Evolutionary conservation across 2,888 invertebrate species (phyloP), one percentile per base, ranked within the genome.

Genomic region (Helicoverpa assulta): DNA sequence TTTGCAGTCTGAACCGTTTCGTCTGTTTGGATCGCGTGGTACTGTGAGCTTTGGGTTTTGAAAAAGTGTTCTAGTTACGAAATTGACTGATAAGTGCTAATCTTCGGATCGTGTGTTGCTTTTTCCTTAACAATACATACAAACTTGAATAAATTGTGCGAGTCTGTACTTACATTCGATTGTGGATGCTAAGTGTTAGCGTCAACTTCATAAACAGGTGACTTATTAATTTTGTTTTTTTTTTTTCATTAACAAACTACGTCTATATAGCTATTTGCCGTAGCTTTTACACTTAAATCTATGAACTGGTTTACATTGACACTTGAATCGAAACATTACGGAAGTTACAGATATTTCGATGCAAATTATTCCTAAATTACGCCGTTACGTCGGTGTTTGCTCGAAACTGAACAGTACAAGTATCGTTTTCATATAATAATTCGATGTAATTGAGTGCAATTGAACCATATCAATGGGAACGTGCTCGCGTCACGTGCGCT

Each of bases 391-490:
- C 47, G 4, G 4, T n/a, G 16, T 47, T 47, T n/a, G 5, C 47
- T 10, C 10, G 33, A 21, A 37, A 10, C 37, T 12, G 18, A 14
- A 56, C 1, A 14, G 16, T 3, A 21, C n/a, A 18, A 14, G 56
- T 56, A 56, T 33, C n/a, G n/a, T n/a, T 18, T 16, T 16, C 18
- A 6, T 33, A 59, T 14, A 19, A 43, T 50, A 54, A 50, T 58
- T 7, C 14, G 18, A 40, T 37, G 29, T 18, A 50, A 62, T 76
- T 70, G 54, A 53, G 16, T 55, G 54, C 51, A 73, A 77, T 63
- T 59, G 33, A 52, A 8, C n/a, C 29, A 51, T 21, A 21, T 50
- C 16, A 29, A 57, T 12, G 29, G 18, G 6, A 43, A 54, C 6
- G 18, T 21, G 16, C 21, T 53, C 26, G 47, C 16, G 50, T 37